Evolutionary conservation across 2,113 vertebrate species (phyloP).

Genomic region (Neopipo cinnamomea): DNA sequence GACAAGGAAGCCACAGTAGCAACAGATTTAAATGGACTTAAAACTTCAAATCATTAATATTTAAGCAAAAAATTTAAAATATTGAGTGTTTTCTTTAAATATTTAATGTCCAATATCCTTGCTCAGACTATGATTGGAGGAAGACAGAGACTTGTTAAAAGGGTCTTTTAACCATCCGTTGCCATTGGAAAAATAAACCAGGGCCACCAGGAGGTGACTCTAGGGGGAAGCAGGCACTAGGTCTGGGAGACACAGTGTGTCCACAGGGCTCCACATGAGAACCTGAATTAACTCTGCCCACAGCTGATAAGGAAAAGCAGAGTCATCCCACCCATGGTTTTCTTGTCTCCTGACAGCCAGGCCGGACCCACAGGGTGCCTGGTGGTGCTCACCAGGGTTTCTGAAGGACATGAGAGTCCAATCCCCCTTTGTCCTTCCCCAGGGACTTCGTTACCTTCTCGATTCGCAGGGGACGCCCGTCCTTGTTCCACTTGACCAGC

Average conservation of each 20-base stretch:
- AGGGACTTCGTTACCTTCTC: constrained; percentile 81
- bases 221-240: not conserved
- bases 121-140: not conserved
- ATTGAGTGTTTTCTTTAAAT: constrained; percentile 18
- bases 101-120: constrained; percentile 37
- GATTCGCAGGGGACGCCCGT: constrained; percentile 91
- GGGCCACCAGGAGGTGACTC: not conserved
- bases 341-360: not conserved
- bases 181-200: not conserved
- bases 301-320: not conserved
- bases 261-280: not conserved
- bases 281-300: not conserved
- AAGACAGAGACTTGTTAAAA: constrained; percentile 14
- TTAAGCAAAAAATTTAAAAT: constrained; percentile 34
- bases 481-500: constrained; percentile 97
- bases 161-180: not conserved
- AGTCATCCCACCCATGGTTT: rapidly evolving
- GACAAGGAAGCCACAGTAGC: not conserved
- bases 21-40: not conserved
- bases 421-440: rapidly evolving
- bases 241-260: not conserved
- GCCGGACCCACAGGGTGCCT: not conserved
- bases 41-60: constrained; percentile 11
- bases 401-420: rapidly evolving
- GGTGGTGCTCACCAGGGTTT: rapidly evolving